Evolutionary conservation across 1,140 invertebrate genomes (phyloP).

Genomic region (Zaprionus tsacasi): DNA sequence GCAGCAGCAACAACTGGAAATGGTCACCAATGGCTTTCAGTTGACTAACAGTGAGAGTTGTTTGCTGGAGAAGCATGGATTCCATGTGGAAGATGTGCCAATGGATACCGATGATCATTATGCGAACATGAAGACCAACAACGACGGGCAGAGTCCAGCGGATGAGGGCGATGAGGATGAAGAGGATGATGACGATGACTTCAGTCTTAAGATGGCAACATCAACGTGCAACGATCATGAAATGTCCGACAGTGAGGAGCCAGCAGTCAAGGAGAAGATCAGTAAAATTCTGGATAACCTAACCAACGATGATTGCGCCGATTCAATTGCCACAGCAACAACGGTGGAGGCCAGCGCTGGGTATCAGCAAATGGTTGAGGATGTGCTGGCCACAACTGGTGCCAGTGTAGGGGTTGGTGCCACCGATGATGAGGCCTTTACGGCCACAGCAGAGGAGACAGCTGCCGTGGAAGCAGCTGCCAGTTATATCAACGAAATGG

Average conservation of each 20-base stretch:
- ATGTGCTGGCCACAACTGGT: conserved; percentile 64
- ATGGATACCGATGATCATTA: conserved; percentile 62
- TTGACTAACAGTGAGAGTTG: conserved; percentile 27
- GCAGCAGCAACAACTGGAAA: conserved; percentile 44
- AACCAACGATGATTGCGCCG: conserved; percentile 79
- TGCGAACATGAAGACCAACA: conserved; percentile 17
- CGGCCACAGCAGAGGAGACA: conserved; percentile 56
- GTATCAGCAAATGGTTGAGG: conserved; percentile 74
- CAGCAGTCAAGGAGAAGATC: conserved; percentile 81
- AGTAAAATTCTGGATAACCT: conserved; percentile 81
- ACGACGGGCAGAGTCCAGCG: conserved; percentile 1
- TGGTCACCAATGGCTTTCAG: conserved; percentile 45
- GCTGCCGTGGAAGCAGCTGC: conserved; percentile 69
- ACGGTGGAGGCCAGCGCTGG: conserved; percentile 62
- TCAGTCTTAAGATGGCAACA: conserved; percentile 76
- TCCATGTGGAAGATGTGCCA: conserved; percentile 39
- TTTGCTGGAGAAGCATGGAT: conserved; percentile 61
- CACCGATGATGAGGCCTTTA: conserved; percentile 48
- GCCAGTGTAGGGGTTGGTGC: conserved; percentile 14
- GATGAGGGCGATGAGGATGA: conserved; percentile 68
- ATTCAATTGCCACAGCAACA: conserved; percentile 66
- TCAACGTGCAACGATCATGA: conserved; percentile 72
- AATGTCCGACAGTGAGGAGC: conserved; percentile 79
- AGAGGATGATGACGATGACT: conserved; percentile 76
- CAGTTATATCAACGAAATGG: conserved; percentile 78